A percentile compares a stretch with the other conserved stretches of the same genome.
phyloP scores from a whole-genome alignment of 2,113 vertebrate species.

The Gambusia holbrooki region DNA sequence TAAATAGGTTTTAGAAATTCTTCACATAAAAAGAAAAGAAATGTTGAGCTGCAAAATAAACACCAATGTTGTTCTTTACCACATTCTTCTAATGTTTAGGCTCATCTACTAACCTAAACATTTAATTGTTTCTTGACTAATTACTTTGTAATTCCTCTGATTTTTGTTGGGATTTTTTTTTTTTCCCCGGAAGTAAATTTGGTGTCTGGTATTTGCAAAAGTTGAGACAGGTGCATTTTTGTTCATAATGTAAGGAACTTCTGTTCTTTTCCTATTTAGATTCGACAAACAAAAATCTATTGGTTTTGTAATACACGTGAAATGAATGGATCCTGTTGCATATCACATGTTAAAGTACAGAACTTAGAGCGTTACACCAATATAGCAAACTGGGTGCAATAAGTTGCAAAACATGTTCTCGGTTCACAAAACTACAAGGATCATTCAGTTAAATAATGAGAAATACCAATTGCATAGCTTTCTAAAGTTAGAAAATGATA shows the following conservation, averaged over 20 bases:
- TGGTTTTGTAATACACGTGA: too few species aligned
- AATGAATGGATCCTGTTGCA: too few species aligned
- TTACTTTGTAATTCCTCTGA: background rate
- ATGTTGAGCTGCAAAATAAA: too few species aligned
- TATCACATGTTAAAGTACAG: too few species aligned
- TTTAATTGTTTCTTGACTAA: background rate
- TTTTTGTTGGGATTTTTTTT: too few species aligned
- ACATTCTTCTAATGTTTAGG: background rate
- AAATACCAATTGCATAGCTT: background rate
- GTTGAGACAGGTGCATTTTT: background rate
- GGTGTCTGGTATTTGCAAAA: background rate
- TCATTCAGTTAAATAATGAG: background rate
- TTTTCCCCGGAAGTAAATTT: too few species aligned
- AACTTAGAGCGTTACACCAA: background rate
- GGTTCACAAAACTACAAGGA: background rate
- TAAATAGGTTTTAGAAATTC: too few species aligned
- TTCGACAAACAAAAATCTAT: too few species aligned
- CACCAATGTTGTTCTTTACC: background rate
- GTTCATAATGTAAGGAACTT: too few species aligned
- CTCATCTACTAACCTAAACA: background rate
- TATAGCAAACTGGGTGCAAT: background rate
- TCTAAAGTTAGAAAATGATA: background rate
- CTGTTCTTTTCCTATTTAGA: too few species aligned
- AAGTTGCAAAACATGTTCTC: background rate
- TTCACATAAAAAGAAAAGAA: too few species aligned